These are phyloP conservation scores for Corythornis madagascariensis DNA, from an alignment of 2,113 vertebrate species.

Conservation along the genomic window DNA sequence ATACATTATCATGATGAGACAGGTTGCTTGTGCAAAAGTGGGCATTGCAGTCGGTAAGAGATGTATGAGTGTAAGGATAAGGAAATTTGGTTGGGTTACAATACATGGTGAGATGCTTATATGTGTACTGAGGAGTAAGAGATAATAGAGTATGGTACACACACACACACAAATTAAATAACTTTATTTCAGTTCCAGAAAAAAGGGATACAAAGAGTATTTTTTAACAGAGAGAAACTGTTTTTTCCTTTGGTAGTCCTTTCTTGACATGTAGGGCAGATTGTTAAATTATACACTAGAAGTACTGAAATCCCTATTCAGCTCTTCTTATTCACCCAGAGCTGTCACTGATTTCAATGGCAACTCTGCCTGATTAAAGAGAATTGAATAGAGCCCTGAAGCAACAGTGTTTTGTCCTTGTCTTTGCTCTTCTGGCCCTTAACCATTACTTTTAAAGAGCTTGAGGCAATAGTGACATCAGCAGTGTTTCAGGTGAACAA, in stretches of 20 bases:
- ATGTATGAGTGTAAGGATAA: fast-evolving
- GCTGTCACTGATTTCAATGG: constrained; percentile 41
- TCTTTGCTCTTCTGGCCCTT: constrained; percentile 38
- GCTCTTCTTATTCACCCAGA: constrained; percentile 1
- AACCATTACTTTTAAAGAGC: constrained; percentile 4
- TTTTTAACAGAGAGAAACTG: not conserved
- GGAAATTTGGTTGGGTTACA: not conserved
- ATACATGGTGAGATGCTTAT: not conserved
- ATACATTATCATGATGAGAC: not conserved
- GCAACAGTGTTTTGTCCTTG: constrained; percentile 44
- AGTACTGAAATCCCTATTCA: not conserved
- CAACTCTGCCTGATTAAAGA: constrained; percentile 37
- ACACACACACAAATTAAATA: not conserved
- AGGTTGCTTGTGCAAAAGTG: not conserved
- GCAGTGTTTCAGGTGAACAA: constrained; percentile 17
- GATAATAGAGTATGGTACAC: not conserved
- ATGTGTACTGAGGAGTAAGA: not conserved
- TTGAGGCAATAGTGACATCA: constrained; percentile 7
- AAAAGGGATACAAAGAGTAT: not conserved
- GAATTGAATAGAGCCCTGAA: constrained; percentile 21
- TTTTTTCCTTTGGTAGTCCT: not conserved
- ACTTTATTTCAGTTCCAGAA: not conserved
- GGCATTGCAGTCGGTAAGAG: not conserved
- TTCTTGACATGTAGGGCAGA: not conserved
- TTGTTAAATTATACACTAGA: not conserved